These are phyloP conservation scores for Miichthys miiuy DNA, from an alignment of 2,797 vertebrate genomes.

Conservation along the genomic window DNA sequence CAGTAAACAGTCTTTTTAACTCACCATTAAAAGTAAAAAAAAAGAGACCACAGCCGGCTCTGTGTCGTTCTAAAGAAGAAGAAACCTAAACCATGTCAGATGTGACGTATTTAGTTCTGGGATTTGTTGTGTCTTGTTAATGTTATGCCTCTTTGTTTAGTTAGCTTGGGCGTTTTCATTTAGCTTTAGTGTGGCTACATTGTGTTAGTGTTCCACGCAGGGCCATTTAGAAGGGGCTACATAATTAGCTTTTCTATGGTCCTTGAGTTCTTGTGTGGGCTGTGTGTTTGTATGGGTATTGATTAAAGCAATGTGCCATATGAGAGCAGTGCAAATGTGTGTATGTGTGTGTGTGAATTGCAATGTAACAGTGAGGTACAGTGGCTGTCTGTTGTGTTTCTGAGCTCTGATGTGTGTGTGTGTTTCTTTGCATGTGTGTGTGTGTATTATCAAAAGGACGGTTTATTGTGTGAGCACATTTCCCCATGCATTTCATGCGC, in stretches of 20 bases:
- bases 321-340: conserved; percentile 20
- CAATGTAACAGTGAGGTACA: background rate
- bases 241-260: conserved; percentile 41
- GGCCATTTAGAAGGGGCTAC: conserved; percentile 1
- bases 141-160: conserved; percentile 3
- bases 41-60: background rate
- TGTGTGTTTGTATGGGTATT: conserved; percentile 32
- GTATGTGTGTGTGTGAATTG: background rate
- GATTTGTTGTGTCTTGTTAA: conserved; percentile 4
- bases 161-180: conserved; percentile 29
- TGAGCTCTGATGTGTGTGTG: background rate
- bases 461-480: background rate
- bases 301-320: conserved; percentile 39
- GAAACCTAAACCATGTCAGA: background rate
- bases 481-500: background rate
- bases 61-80: background rate
- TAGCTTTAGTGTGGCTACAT: conserved; percentile 29
- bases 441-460: background rate
- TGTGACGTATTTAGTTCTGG: background rate
- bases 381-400: background rate
- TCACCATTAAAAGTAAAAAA: background rate
- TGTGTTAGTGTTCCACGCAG: conserved; percentile 25
- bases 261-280: conserved; percentile 39
- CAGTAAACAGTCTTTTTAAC: conserved; percentile 1
- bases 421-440: background rate